Percentiles rank a stretch among this genome's conserved stretches.
Conservation (phyloP, 2,797 vertebrate genomes). For the Garrulus glandarius region DNA sequence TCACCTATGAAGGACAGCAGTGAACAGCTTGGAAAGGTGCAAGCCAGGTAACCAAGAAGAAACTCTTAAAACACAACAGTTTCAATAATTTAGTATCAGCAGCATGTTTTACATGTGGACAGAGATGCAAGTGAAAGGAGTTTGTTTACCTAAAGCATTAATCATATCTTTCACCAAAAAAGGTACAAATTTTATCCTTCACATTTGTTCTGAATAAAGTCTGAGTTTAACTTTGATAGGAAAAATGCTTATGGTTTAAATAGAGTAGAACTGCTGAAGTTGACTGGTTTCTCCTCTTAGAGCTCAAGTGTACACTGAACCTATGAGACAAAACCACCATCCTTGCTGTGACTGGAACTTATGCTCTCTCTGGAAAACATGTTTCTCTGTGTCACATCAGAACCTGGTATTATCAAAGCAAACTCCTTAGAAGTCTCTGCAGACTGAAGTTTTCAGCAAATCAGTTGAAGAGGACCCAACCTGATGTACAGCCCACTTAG, state of each 20-base stretch:
- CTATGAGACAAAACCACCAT: background rate
- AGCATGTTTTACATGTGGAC: background rate
- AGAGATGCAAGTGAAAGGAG: background rate
- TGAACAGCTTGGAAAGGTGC: background rate
- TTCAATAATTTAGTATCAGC: background rate
- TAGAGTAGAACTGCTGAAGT: background rate
- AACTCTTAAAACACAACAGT: background rate
- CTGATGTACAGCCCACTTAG: background rate
- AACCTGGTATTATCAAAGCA: background rate
- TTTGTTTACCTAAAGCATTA: background rate
- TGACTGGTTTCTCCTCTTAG: background rate
- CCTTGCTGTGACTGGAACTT: background rate
- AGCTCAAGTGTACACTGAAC: background rate
- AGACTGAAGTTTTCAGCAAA: background rate
- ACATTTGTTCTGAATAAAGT: background rate
- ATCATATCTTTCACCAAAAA: background rate
- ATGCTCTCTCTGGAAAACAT: rapidly evolving
- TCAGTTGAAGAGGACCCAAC: background rate
- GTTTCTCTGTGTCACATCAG: too few relatives aligned
- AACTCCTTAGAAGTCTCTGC: background rate
- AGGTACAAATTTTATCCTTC: background rate
- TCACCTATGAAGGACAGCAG: constrained; percentile 27
- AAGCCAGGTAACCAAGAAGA: background rate
- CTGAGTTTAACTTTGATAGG: background rate
- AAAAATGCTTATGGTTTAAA: background rate